Percentiles rank a stretch among this genome's conserved stretches.
Conservation (phyloP, 2,888 invertebrate genomes). For the Apamea sordens region DNA sequence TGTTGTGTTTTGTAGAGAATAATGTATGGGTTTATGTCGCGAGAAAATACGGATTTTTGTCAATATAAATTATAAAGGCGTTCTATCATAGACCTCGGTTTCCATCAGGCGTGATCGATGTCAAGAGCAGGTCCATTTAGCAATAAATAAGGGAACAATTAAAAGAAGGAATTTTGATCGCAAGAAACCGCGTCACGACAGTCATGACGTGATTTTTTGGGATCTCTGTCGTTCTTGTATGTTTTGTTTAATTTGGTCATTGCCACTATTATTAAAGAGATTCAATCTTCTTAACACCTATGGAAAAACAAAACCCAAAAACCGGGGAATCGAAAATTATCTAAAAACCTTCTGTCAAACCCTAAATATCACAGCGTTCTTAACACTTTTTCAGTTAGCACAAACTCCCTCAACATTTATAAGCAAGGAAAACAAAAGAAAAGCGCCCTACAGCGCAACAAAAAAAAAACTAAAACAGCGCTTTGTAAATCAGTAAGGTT, state of each 20-base stretch:
- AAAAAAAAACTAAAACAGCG: conserved; percentile 70
- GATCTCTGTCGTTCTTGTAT: background rate
- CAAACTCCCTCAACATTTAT: background rate
- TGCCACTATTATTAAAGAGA: background rate
- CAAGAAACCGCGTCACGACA: background rate
- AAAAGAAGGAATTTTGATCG: background rate
- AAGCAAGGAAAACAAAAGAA: conserved; percentile 26
- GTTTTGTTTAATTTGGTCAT: background rate
- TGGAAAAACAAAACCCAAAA: background rate
- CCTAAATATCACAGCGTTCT: background rate
- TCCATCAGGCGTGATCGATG: too few relatives aligned
- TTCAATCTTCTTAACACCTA: background rate
- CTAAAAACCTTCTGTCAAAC: background rate
- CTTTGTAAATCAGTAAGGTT: conserved; percentile 77
- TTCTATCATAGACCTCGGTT: too few relatives aligned
- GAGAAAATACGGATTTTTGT: conserved; percentile 24
- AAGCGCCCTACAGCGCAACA: conserved; percentile 40
- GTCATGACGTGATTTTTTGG: background rate
- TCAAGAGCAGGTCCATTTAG: too few relatives aligned
- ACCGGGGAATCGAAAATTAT: background rate
- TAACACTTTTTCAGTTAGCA: background rate
- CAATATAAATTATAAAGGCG: background rate
- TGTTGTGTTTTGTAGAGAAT: conserved; percentile 37
- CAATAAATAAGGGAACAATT: background rate
- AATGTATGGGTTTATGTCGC: conserved; percentile 37